phyloP scores from a whole-genome alignment of 2,888 invertebrate species.

The Adelphocoris suturalis region DNA sequence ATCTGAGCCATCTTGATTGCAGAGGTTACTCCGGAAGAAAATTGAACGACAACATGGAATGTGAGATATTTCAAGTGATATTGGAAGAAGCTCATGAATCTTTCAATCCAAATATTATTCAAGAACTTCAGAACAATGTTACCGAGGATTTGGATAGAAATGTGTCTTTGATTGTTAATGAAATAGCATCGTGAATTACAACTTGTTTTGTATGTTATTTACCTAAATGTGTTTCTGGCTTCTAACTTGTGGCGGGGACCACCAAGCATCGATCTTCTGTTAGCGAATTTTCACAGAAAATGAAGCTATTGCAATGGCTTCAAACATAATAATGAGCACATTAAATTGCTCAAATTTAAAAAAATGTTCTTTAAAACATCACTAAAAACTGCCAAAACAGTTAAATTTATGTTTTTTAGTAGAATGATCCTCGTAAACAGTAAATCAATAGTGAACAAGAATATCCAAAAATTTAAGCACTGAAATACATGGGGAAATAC shows the following conservation, averaged over 20 bases:
- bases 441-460: no score
- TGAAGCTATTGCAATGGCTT: no score
- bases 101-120: conserved; percentile 90
- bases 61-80: conserved; percentile 97
- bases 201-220: neutral
- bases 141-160: conserved; percentile 84
- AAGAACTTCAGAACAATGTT: conserved; percentile 88
- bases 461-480: no score
- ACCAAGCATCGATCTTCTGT: no score
- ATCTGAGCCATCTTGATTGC: neutral
- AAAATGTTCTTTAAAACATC: no score
- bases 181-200: conserved; percentile 33
- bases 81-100: conserved; percentile 94
- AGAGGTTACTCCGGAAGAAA: conserved; percentile 94
- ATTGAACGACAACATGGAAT: conserved; percentile 94
- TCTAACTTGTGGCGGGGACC: neutral
- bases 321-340: no score
- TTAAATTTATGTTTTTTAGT: no score
- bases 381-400: no score
- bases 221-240: neutral
- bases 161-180: conserved; percentile 63
- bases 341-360: no score
- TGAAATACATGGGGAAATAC: no score
- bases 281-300: no score
- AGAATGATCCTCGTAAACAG: no score